Percentiles rank a stretch among this genome's conserved stretches.
These are phyloP conservation scores for Drosophila differens DNA, from an alignment of 2,888 invertebrate species.

Conservation along the genomic window DNA sequence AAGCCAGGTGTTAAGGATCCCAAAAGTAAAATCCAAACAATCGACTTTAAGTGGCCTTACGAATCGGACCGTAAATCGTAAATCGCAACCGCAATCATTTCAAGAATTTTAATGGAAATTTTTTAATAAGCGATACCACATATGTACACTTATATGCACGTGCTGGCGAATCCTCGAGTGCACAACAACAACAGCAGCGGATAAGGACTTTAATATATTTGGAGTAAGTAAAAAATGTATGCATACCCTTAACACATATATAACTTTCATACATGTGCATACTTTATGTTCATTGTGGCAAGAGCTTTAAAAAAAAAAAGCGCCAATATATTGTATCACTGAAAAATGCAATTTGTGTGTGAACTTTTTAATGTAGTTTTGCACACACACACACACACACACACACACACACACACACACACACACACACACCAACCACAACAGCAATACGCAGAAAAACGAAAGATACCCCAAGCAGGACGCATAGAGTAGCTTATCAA, in stretches of 20 bases:
- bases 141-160: conserved; percentile 8
- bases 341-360: conserved; percentile 78
- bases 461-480: conserved; percentile 44
- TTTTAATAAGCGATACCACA: conserved; percentile 56
- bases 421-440: conserved; percentile 14
- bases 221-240: conserved; percentile 47
- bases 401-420: conserved; percentile 19
- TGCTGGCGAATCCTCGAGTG: conserved; percentile 25
- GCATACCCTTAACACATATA: conserved; percentile 29
- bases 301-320: conserved; percentile 42
- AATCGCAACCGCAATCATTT: conserved; percentile 20
- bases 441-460: conserved; percentile 6
- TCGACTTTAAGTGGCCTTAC: conserved; percentile 55
- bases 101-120: conserved; percentile 62
- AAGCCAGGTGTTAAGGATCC: conserved; percentile 44
- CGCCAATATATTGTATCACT: conserved; percentile 68
- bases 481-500: conserved; percentile 60
- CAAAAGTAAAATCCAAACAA: conserved; percentile 44
- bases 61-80: conserved; percentile 53
- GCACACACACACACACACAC: conserved; percentile 34
- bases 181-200: conserved; percentile 38
- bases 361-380: conserved; percentile 74
- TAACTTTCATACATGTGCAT: conserved; percentile 40
- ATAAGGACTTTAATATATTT: conserved; percentile 60
- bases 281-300: conserved; percentile 50